These are phyloP conservation scores for Diabrotica undecimpunctata DNA, from an alignment of 1,140 invertebrate species.

Conservation along the genomic window DNA sequence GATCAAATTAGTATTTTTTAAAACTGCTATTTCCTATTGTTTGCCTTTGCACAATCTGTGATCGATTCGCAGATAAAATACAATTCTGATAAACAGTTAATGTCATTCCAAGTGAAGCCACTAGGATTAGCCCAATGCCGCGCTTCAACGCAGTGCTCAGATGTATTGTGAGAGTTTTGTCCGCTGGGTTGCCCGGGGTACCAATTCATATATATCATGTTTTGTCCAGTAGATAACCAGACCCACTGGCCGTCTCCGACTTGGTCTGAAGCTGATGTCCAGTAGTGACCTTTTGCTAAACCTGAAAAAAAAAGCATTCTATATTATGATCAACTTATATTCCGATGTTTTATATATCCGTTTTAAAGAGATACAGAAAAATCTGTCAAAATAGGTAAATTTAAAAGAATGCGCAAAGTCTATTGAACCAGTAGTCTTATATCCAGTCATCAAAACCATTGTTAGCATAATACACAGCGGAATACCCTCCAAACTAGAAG, in stretches of 20 bases:
- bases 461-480: too few species aligned
- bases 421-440: too few species aligned
- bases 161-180: neutral
- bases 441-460: too few species aligned
- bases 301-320: conserved; percentile 6
- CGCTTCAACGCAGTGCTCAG: conserved; percentile 5
- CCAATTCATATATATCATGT: neutral
- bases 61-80: conserved; percentile 7
- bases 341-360: too few species aligned
- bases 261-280: conserved; percentile 4
- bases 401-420: too few species aligned
- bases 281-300: neutral
- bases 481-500: too few species aligned
- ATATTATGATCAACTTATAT: too few species aligned
- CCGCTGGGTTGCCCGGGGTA: conserved; percentile 4
- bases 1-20: neutral
- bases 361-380: too few species aligned
- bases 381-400: too few species aligned
- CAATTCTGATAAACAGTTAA: neutral
- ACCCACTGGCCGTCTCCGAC: neutral
- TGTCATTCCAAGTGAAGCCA: conserved; percentile 9
- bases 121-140: neutral
- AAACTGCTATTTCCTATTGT: neutral
- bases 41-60: neutral
- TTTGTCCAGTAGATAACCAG: conserved; percentile 1